Base-by-base conservation (phyloP, 2,888 invertebrate species). In the Drosophila lutescens region DNA sequence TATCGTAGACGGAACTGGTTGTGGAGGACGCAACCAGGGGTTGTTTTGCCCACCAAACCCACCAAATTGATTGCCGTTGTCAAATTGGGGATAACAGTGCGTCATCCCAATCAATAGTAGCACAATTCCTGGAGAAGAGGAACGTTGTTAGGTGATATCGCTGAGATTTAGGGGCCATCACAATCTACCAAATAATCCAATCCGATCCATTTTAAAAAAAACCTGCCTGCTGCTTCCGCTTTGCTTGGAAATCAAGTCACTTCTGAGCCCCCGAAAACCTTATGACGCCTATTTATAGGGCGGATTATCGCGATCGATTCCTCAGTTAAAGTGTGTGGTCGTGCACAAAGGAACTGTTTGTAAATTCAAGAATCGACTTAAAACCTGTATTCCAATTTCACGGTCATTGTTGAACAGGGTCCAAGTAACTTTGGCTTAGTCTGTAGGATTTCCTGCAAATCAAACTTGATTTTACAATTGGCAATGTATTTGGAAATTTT, bases 341-440 rank as follows among this genome's bases (percentile, higher is more conserved):
- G 26, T 26, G 0, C 30, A 30, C 17, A 56, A 61, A 57, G 57
- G 57, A 46, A 38, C 20, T 26, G 34, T 43, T 56, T 17, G 36
- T 26, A n/a, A 36, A 17, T 54, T 54, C 55, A 23, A 15, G 9
- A 43, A 23, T 8, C 8, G 44, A 57, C 10, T 7, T 26, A 30
- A 58, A 58, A 57, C 61, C 61, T 15, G 61, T 46, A 58, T 58
- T 61, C 4, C 7, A 4, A 10, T 3, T 3, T 50, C 10, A 49
- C 13, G 15, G 56, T 15, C 36, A 43, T 36, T 56, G 23, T n/a
- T 17, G 9, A 44, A 26, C 8, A 2, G 12, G 23, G 57, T 34
- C 46, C 32, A 23, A 43, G 10, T 20, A 17, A 20, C 4, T 5
- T 20, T 20, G 43, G 43, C 6, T 12, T 2, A 15, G 3, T 15